These are phyloP conservation scores for Mugil cephalus DNA, from an alignment of 2,113 vertebrate genomes.

Conservation along the genomic window DNA sequence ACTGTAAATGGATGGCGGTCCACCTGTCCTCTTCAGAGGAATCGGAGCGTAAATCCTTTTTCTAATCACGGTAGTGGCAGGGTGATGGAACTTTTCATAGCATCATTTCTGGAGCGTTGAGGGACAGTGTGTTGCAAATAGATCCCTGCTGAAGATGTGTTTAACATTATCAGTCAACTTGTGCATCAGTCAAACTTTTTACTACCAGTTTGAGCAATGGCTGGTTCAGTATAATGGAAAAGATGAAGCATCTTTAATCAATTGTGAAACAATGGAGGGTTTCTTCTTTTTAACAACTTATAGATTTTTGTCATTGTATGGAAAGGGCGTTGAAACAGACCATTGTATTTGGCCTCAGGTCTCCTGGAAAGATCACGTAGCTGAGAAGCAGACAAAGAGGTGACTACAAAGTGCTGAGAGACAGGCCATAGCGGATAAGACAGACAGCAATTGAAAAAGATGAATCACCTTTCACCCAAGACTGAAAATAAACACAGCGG, in stretches of 20 bases:
- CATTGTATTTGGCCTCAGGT: neutral
- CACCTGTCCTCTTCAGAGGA: too few relatives aligned
- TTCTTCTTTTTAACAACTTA: neutral
- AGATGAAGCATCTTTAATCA: neutral
- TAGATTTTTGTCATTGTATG: neutral
- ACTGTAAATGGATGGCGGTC: too few relatives aligned
- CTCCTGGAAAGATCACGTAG: constrained; percentile 1
- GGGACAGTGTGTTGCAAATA: neutral
- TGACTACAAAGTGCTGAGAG: constrained; percentile 26
- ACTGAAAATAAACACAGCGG: constrained; percentile 18
- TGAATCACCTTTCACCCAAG: constrained; percentile 46
- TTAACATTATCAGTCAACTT: neutral
- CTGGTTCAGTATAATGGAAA: too few relatives aligned
- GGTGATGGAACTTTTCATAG: neutral
- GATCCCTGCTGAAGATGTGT: constrained; percentile 14
- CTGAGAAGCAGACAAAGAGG: constrained; percentile 4
- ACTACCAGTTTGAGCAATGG: neutral
- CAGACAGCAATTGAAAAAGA: constrained; percentile 45
- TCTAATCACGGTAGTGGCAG: neutral
- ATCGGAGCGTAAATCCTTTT: constrained; percentile 3
- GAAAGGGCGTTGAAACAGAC: neutral
- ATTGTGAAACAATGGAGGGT: neutral
- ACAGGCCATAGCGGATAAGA: constrained; percentile 2
- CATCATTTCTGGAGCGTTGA: constrained; percentile 10
- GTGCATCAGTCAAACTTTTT: neutral